phyloP scores from a whole-genome alignment of 2,888 invertebrate species.

The Xanthia togata region DNA sequence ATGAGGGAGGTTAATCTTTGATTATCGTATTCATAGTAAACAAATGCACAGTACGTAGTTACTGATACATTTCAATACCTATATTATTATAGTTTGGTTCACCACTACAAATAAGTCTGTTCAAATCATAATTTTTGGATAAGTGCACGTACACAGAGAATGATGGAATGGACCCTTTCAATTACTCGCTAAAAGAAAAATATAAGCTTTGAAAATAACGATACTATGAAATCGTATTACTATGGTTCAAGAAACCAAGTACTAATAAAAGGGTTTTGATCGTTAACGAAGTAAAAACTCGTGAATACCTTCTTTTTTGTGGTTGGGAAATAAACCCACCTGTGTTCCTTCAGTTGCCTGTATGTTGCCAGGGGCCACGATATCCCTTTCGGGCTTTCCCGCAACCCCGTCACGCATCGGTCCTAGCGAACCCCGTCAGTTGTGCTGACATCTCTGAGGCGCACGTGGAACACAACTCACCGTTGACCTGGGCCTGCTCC shows the following conservation, averaged over 20 bases:
- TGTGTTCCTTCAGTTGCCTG: too few species aligned
- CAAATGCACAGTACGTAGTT: background rate
- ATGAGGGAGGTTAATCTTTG: background rate
- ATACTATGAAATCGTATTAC: slow-evolving; percentile 31
- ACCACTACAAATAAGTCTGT: background rate
- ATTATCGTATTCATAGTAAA: background rate
- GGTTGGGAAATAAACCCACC: too few species aligned
- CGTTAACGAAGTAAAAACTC: slow-evolving; percentile 47
- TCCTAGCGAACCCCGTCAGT: too few species aligned
- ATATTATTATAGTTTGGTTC: background rate
- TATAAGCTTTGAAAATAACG: slow-evolving; percentile 13
- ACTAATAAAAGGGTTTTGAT: slow-evolving; percentile 48
- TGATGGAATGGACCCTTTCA: background rate
- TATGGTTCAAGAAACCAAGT: slow-evolving; percentile 8
- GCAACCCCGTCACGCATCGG: too few species aligned
- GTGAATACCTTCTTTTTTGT: slow-evolving; percentile 43
- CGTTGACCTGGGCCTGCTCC: too few species aligned
- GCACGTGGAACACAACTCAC: too few species aligned
- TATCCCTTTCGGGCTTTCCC: too few species aligned
- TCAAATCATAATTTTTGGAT: background rate
- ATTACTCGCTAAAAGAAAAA: slow-evolving; percentile 27
- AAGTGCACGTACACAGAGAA: background rate
- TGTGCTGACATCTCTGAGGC: too few species aligned
- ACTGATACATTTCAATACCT: background rate
- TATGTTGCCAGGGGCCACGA: too few species aligned